Evolutionary conservation across 2,113 vertebrate genomes (phyloP).

Genomic region (Tetrax tetrax): DNA sequence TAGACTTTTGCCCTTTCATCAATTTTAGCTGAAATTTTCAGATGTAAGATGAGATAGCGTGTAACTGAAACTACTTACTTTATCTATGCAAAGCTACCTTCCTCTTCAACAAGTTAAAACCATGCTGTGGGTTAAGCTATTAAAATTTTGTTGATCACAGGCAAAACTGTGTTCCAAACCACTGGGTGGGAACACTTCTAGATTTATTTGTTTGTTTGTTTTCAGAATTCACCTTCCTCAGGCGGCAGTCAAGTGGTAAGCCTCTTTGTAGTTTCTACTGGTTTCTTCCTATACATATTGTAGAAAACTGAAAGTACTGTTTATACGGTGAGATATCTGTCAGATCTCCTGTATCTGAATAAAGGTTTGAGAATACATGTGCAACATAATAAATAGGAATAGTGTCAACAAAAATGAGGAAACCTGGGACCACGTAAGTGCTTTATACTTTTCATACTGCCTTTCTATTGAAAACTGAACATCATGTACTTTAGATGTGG

Average conservation of each 20-base stretch:
- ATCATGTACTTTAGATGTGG: accelerated
- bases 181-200: neutral
- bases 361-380: neutral
- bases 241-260: slow-evolving; percentile 55
- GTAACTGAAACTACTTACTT: neutral
- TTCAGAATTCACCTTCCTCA: slow-evolving; percentile 31
- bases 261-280: neutral
- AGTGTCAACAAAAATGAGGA: neutral
- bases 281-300: neutral
- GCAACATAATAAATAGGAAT: neutral
- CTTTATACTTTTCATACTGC: neutral
- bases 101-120: neutral
- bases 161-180: neutral
- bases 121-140: neutral
- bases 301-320: neutral
- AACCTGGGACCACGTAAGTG: neutral
- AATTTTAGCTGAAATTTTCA: neutral
- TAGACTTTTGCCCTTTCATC: neutral
- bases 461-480: neutral
- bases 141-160: neutral
- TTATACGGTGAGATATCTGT: neutral
- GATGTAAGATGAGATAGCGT: neutral
- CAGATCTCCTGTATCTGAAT: neutral
- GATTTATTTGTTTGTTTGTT: neutral
- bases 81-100: neutral